These are phyloP conservation scores for Chelonia mydas DNA, from an alignment of 2,797 vertebrate species.

Conservation along the genomic window DNA sequence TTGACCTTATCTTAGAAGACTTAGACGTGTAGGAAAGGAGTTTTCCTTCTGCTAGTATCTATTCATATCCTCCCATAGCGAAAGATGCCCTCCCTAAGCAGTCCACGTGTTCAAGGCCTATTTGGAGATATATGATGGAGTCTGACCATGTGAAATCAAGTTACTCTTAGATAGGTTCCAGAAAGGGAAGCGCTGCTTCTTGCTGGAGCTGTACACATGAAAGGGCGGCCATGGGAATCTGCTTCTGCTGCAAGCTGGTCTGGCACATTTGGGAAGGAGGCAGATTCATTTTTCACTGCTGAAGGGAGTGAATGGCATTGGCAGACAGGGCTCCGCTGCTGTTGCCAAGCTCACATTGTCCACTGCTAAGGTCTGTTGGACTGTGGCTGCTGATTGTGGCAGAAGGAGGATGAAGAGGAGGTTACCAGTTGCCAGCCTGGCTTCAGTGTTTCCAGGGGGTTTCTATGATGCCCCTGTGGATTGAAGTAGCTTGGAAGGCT, in stretches of 20 bases:
- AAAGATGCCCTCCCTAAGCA: neutral
- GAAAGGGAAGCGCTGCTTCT: neutral
- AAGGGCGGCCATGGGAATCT: neutral
- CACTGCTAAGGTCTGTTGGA: neutral
- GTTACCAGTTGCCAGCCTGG: neutral
- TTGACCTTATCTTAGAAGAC: neutral
- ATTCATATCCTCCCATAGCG: neutral
- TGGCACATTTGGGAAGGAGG: neutral
- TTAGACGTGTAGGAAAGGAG: neutral
- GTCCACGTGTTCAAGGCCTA: neutral
- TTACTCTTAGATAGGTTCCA: neutral
- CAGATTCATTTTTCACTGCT: neutral
- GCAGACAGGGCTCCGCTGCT: rapidly evolving
- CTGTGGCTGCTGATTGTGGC: neutral
- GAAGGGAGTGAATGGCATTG: neutral
- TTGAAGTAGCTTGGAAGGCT: neutral
- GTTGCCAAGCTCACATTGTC: neutral
- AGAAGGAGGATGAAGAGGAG: neutral
- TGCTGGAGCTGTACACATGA: neutral
- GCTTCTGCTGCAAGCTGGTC: neutral
- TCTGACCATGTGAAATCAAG: neutral
- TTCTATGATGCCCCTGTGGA: neutral
- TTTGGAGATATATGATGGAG: neutral
- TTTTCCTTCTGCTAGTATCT: neutral
- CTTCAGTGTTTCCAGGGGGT: neutral